Base-by-base conservation (phyloP, 2,888 invertebrate genomes). In the Dryomyza anilis region DNA sequence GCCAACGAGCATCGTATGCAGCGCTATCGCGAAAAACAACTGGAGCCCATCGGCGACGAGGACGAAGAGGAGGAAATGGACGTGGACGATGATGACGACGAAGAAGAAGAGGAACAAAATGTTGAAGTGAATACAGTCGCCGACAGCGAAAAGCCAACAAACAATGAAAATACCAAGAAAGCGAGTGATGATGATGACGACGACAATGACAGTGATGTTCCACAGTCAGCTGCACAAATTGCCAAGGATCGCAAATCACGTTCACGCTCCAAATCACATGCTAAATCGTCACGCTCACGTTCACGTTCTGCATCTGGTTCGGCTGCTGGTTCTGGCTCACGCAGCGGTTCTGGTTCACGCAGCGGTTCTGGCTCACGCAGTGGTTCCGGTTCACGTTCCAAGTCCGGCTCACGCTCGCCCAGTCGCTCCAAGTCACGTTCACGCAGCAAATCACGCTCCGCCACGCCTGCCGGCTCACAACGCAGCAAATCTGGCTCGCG, bases 1-100 rank as follows among this genome's bases (percentile, higher is more conserved):
- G 92, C 91, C 0, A 85, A 88, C 50, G 97, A 98, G 81, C 91
- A 92, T 79, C 89, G 91, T 68, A 93, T 95, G 88, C 93, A 96
- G 71, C 84, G 94, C 58, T 89, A 91, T 68, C 85, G 97, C 50
- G 93, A 96, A 84, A 91, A 90, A 71, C 94, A 95, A 80, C 85
- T 98, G 29, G 96, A 97, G 80, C 94, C 95, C 2, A 88, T 92
- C 4, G 89, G 89, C 30, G 88, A 89, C 69, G 88, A 88, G 0
- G 90, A 90, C n/a, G 89, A 90, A 4, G 88, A 89, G 12, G 89
- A 89, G 1, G 89, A 88, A 29, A 87, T 87, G 56, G 87, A 87
- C 16, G 87, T 85, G 63, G 86, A 87, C 67, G 85, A 85, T 70
- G 83, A 83, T 64, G 85, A 85, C 46, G 83, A 82, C 43, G 84